Evolutionary conservation across 2,113 vertebrate species (phyloP).

Genomic region (Rhynchopsitta pachyrhyncha): DNA sequence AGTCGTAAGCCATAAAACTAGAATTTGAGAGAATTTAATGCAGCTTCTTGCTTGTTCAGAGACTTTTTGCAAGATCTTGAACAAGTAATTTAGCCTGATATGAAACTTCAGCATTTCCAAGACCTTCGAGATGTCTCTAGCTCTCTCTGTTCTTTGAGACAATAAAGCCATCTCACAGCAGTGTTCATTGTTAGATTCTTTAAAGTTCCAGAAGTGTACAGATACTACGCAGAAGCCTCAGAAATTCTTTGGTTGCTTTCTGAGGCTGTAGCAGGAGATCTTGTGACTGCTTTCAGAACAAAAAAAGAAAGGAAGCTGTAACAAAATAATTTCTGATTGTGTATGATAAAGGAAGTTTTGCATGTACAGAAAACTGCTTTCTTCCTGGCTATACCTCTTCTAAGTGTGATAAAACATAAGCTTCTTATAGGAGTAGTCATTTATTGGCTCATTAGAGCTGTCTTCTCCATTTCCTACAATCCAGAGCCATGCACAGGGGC

Average conservation of each 20-base stretch:
- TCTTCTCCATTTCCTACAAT: neutral
- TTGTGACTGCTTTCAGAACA: neutral
- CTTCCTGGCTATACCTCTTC: neutral
- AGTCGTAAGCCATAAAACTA: neutral
- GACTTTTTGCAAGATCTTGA: neutral
- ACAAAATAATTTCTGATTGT: neutral
- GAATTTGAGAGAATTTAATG: neutral
- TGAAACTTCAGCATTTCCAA: neutral
- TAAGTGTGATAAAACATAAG: neutral
- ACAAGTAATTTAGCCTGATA: neutral
- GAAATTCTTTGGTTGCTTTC: neutral
- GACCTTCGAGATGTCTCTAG: neutral
- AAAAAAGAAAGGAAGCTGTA: neutral
- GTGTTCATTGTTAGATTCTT: neutral
- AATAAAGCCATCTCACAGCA: neutral
- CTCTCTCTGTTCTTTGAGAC: neutral
- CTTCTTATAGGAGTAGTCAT: neutral
- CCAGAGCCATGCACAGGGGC: neutral
- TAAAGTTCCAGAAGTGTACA: neutral
- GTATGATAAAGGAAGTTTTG: neutral
- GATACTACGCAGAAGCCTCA: neutral
- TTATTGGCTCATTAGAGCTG: neutral
- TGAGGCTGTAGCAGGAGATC: neutral
- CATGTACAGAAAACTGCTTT: neutral
- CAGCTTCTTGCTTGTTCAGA: neutral